Evolutionary conservation across 2,113 vertebrate species (phyloP), one percentile per base, ranked within the genome.

Genomic region (Tetrao urogallus): DNA sequence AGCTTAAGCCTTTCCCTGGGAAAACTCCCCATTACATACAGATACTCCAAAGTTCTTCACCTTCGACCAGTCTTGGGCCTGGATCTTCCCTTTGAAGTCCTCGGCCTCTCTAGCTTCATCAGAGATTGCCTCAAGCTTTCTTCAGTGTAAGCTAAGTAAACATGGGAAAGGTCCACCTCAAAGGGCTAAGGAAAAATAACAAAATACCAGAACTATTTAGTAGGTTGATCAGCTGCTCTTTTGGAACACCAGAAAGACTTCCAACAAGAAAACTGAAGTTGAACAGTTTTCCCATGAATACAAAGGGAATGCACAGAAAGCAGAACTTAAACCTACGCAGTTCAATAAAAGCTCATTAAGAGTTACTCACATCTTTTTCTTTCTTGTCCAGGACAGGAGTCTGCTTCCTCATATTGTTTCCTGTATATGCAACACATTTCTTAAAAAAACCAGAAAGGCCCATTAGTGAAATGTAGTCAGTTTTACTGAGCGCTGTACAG

Each of bases 361-460:
- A 82, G 38, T 42, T 13, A 95, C 99, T 99, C 98, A 99, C 99
- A 96, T 99, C 99, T 98, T 99, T 99, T 95, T 99, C 99, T 94
- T 99, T 99, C 96, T 99, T 99, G 96, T 99, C 99, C 80, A 99
- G 98, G 58, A 99, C 98, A 32, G 99, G 99, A 0, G 98, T 99
- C 93, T 99, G 99, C 94, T 99, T 99, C 96, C 99, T 98, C 99
- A 99, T 99, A 54, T 99, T 99, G 97, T 99, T 99, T 80, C 99
- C 99, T 57, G 99, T 99, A 89, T 99, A 99, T 3, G 99, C 99
- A 92, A 99, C 99, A 93, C 99, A 99, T 98, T 99, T 99, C 99
- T 99, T 92, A 80, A 96, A 97, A 82, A 96, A 97, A 92, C 77
- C 77, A 85, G 85, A 88, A 30, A 65, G 5, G 22, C 27, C 36